Percentiles rank a stretch among this genome's conserved stretches.
These are phyloP conservation scores for Augochlora pura DNA, from an alignment of 1,140 invertebrate genomes.

Conservation along the genomic window DNA sequence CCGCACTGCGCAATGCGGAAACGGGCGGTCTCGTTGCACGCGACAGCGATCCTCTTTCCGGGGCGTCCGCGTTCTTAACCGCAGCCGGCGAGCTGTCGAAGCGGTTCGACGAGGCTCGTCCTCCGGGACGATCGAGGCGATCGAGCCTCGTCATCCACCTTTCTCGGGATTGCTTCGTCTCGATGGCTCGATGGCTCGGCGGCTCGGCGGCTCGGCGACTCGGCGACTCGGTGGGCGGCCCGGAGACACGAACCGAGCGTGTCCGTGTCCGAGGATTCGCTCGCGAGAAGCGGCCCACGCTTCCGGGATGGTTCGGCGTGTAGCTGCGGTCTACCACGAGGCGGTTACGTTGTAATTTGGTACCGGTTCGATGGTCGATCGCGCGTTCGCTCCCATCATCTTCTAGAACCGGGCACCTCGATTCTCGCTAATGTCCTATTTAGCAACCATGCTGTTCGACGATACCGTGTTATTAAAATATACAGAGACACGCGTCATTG, in stretches of 20 bases:
- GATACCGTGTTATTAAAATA: too few species aligned
- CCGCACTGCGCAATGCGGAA: conserved; percentile 39
- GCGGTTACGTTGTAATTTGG: conserved; percentile 41
- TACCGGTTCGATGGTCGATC: conserved; percentile 36
- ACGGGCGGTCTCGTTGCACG: conserved; percentile 4
- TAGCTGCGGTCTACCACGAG: conserved; percentile 41
- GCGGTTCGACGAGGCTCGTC: conserved; percentile 48
- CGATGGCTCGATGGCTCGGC: neutral
- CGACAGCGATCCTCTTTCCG: conserved; percentile 9
- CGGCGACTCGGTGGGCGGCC: neutral
- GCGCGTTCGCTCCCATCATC: neutral
- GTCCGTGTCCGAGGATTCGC: neutral
- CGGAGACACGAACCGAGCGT: neutral
- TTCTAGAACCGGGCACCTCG: too few species aligned
- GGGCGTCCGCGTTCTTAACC: conserved; percentile 49
- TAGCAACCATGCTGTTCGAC: too few species aligned
- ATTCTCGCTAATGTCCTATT: too few species aligned
- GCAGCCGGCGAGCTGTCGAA: conserved; percentile 30
- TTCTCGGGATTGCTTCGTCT: neutral
- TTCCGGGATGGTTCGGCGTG: conserved; percentile 30
- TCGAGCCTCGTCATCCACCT: conserved; percentile 17
- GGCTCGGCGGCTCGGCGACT: conserved; percentile 4
- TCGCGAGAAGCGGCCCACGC: neutral
- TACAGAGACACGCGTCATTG: too few species aligned
- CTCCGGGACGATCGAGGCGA: conserved; percentile 20